Conservation (phyloP, 1,140 invertebrate species). For the Bombus sylvicola region DNA sequence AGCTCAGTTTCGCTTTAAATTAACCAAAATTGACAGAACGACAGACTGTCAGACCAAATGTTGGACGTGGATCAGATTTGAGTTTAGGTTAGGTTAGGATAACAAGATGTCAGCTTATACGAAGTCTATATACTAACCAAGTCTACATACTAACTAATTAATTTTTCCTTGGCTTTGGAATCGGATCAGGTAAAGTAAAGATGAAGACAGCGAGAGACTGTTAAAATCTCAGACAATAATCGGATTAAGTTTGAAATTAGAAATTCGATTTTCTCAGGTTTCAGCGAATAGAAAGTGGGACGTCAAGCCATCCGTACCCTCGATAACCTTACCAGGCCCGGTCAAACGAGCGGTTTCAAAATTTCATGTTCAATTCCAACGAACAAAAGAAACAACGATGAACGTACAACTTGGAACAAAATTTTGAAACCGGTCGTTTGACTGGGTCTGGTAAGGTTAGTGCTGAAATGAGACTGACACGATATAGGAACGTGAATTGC, state of each 20-base stretch:
- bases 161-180: not conserved
- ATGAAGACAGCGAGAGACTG: too few species aligned
- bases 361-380: too few species aligned
- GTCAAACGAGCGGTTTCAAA: too few species aligned
- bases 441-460: too few species aligned
- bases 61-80: not conserved
- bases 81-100: not conserved
- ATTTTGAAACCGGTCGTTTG: too few species aligned
- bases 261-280: not conserved
- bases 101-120: not conserved
- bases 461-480: not conserved
- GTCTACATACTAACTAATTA: accelerated
- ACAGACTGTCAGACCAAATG: not conserved
- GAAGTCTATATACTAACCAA: accelerated
- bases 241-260: not conserved
- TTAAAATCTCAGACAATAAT: too few species aligned
- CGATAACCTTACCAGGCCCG: accelerated
- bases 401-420: too few species aligned
- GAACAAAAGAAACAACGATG: too few species aligned
- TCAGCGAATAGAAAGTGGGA: not conserved
- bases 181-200: not conserved
- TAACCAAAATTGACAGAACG: too few species aligned
- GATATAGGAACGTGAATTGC: not conserved
- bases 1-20: not conserved
- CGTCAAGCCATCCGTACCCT: accelerated